Base-by-base conservation (phyloP, 2,888 invertebrate genomes). In the Diadegma fenestrale region DNA sequence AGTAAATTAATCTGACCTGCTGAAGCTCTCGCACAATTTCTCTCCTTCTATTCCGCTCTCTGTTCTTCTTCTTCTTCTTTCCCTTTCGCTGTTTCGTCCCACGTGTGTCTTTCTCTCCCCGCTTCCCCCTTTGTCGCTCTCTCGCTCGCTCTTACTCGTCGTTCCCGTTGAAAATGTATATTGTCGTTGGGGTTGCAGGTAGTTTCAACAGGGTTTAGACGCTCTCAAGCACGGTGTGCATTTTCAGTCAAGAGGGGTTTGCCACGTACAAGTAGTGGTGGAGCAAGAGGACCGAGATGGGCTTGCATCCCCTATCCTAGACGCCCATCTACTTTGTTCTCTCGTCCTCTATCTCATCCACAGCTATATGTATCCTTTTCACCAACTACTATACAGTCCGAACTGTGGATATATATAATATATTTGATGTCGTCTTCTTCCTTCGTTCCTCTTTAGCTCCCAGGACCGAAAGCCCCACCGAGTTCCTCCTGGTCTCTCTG, bases 1-100 rank as follows among this genome's bases (percentile, higher is more conserved):
- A 69, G 69, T 81, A 81, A 85, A 85, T 85, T 85, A 81, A 85
- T 85, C 73, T 78, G 76, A 81, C 78, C 69, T 43, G 58, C 19
- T 19, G 19, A 22, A 58, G 61, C 48, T 71, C 37, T 71, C 63
- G 63, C 43, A 51, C 22, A n/a, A 33, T 73, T 66, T 58, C 72
- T 54, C 64, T 45, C 72, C 51, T 6, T 71, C 51, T 37, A 22
- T 33, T n/a, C 48, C 14, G n/a, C 63, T 45, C 66, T 41, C 37
- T 14, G 22, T 54, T 26, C 22, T 26, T 58, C 54, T 54, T 26
- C 22, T 26, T 58, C 54, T 26, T 58, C 54, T 19, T 26, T 69
- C 41, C 8, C 69, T 43, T 43, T 78, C 54, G 41, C 37, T 58
- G 1, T 17, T 37, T 19, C n/a, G 66, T 76, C 17, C 58, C 58